These are phyloP conservation scores for Muscicapa adusta DNA, from an alignment of 2,113 vertebrate species.

Conservation along the genomic window DNA sequence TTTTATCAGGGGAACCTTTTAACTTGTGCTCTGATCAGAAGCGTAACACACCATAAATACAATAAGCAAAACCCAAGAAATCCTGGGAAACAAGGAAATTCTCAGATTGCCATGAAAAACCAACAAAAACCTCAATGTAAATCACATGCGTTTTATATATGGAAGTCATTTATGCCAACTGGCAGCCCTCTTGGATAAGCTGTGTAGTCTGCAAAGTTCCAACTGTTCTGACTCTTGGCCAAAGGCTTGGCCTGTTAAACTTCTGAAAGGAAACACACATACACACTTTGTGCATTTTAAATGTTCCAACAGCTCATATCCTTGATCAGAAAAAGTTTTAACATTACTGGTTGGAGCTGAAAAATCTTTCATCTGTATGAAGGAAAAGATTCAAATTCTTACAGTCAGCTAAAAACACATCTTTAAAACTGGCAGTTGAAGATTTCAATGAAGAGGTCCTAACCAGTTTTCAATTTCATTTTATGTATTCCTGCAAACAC, in stretches of 20 bases:
- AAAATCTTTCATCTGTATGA: conserved; percentile 30
- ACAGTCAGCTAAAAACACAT: neutral
- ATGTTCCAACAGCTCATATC: conserved; percentile 38
- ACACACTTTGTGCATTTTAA: conserved; percentile 1
- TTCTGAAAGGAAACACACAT: conserved; percentile 57
- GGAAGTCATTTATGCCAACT: conserved; percentile 19
- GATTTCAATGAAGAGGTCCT: neutral
- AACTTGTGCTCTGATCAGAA: neutral
- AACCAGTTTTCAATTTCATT: neutral
- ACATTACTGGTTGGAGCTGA: conserved; percentile 1
- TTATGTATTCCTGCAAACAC: neutral
- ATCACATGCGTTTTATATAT: neutral
- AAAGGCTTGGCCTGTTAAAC: conserved; percentile 17
- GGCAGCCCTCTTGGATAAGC: conserved; percentile 9
- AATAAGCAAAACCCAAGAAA: neutral
- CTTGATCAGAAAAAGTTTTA: conserved; percentile 14
- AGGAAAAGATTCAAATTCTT: conserved; percentile 5
- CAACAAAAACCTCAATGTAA: neutral
- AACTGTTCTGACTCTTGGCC: conserved; percentile 32
- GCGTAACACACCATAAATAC: neutral
- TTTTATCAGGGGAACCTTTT: neutral
- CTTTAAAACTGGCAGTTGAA: neutral
- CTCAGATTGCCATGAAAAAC: conserved; percentile 1
- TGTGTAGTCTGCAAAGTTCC: conserved; percentile 38
- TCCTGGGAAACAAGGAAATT: neutral